A percentile compares a stretch with the other conserved stretches of the same genome.
phyloP scores from a whole-genome alignment of 2,113 vertebrate species.

The Philantomba maxwellii region DNA sequence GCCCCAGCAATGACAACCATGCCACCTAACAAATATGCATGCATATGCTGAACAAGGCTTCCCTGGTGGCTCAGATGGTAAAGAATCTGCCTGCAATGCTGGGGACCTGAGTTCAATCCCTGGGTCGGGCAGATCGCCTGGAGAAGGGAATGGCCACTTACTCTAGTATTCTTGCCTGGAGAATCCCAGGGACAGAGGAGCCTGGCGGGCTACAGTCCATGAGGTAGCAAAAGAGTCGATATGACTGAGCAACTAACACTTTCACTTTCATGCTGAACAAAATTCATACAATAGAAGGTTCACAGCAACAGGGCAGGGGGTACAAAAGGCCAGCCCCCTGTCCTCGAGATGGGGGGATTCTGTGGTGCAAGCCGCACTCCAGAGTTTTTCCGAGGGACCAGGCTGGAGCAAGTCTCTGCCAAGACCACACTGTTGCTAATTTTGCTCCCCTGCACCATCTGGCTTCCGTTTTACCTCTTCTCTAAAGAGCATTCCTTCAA shows the following conservation, averaged over 20 bases:
- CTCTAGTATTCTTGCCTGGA: not conserved
- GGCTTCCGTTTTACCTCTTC: not conserved
- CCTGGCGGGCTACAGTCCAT: not conserved
- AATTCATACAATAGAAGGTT: rapidly evolving
- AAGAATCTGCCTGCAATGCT: not conserved
- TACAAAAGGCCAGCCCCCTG: not conserved
- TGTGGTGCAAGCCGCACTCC: not conserved
- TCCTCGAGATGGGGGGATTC: not conserved
- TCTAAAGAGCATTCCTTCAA: not conserved
- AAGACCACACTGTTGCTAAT: not conserved
- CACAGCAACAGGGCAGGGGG: not conserved
- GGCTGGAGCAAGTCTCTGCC: not conserved
- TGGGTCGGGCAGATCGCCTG: not conserved
- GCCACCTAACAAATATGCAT: not conserved
- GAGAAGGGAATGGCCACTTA: not conserved
- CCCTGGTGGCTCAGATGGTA: not conserved
- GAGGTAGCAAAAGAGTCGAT: not conserved
- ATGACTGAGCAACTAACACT: not conserved
- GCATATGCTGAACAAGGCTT: rapidly evolving
- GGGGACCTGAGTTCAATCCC: not conserved
- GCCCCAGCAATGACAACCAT: not conserved
- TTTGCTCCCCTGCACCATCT: not conserved
- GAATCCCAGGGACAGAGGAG: not conserved
- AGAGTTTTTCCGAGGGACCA: not conserved
- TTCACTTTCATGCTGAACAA: not conserved